phyloP scores from a whole-genome alignment of 2,797 vertebrate genomes.

The Monodelphis domestica region DNA sequence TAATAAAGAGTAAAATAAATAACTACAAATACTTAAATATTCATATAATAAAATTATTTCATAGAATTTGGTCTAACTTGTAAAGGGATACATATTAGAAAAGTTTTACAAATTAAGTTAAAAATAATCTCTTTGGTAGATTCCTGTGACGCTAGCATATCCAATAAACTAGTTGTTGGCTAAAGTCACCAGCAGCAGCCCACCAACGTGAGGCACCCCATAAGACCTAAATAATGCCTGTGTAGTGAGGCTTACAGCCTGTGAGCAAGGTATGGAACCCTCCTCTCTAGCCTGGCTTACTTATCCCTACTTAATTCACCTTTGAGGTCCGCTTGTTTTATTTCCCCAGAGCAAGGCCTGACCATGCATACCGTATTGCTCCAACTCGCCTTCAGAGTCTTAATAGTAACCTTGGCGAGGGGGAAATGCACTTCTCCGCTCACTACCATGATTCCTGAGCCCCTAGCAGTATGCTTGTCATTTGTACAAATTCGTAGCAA shows the following conservation, averaged over 20 bases:
- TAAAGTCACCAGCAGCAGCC: background rate
- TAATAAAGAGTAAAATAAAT: background rate
- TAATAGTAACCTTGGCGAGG: background rate
- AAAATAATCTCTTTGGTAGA: background rate
- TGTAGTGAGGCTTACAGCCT: too few species aligned
- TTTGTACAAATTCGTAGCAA: background rate
- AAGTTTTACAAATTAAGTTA: background rate
- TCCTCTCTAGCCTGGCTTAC: too few species aligned
- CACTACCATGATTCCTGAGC: background rate
- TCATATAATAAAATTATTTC: background rate
- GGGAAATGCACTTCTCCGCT: background rate
- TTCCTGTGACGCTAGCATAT: background rate
- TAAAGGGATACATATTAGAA: background rate
- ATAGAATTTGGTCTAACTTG: background rate
- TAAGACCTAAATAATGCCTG: too few species aligned
- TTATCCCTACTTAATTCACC: background rate
- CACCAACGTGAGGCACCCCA: background rate
- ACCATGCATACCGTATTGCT: background rate
- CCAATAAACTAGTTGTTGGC: background rate
- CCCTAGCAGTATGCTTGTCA: background rate
- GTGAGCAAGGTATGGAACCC: too few species aligned
- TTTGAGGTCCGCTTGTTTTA: background rate
- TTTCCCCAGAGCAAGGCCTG: background rate
- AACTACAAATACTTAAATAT: background rate
- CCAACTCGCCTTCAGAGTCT: background rate